Percentiles rank a stretch among this genome's conserved stretches.
phyloP scores from a whole-genome alignment of 2,888 invertebrate species.

The Pyralis farinalis region DNA sequence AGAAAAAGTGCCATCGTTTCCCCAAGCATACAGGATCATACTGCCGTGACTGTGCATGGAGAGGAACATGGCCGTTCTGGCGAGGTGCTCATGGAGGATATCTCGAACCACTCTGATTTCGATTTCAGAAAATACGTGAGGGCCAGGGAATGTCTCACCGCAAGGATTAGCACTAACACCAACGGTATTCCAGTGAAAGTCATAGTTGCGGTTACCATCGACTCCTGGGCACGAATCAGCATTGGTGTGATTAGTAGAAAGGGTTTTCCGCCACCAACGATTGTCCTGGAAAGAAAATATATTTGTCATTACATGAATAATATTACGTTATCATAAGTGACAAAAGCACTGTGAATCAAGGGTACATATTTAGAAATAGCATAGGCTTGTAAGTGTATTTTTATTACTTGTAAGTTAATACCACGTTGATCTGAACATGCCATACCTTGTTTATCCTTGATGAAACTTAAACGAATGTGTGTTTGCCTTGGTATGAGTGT shows the following conservation, averaged over 20 bases:
- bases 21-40: slow-evolving; percentile 86
- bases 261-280: slow-evolving; percentile 86
- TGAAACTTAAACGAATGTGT: no score
- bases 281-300: slow-evolving; percentile 30
- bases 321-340: no score
- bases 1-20: slow-evolving; percentile 76
- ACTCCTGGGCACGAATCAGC: slow-evolving; percentile 81
- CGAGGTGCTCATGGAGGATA: slow-evolving; percentile 70
- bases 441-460: no score
- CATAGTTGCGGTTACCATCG: slow-evolving; percentile 89
- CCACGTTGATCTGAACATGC: no score
- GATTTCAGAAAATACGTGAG: slow-evolving; percentile 82
- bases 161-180: slow-evolving; percentile 81
- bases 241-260: slow-evolving; percentile 60
- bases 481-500: no score
- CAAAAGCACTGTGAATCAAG: no score
- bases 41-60: slow-evolving; percentile 90
- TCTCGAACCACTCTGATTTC: slow-evolving; percentile 83
- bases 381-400: no score
- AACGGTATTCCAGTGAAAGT: slow-evolving; percentile 83
- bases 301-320: background rate
- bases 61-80: slow-evolving; percentile 82
- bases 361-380: no score
- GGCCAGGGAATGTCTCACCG: slow-evolving; percentile 82
- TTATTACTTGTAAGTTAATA: no score